A percentile compares a stretch with the other conserved stretches of the same genome.
These are phyloP conservation scores for Nomada fabriciana DNA, from an alignment of 2,888 invertebrate species.

Conservation along the genomic window DNA sequence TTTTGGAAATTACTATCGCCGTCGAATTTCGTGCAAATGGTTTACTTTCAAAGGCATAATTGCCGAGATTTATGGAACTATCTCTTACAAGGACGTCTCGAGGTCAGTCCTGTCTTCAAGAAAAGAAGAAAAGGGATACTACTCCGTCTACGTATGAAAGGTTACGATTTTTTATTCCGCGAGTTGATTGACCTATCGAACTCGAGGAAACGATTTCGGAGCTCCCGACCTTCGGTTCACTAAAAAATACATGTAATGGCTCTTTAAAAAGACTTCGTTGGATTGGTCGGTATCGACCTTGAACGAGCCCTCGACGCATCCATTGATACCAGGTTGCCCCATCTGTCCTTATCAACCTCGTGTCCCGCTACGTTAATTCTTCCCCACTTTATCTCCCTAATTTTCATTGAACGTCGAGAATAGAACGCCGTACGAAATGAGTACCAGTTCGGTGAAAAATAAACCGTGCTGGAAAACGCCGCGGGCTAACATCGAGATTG, in stretches of 20 bases:
- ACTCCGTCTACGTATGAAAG: too few species aligned
- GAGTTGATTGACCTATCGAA: background rate
- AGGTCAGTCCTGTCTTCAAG: background rate
- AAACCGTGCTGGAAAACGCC: too few species aligned
- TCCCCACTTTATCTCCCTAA: too few species aligned
- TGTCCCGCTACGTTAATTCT: background rate
- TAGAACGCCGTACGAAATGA: background rate
- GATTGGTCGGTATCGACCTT: conserved; percentile 3
- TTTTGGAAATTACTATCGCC: conserved; percentile 28
- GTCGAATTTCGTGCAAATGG: conserved; percentile 10
- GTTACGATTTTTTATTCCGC: background rate
- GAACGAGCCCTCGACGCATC: conserved; percentile 10
- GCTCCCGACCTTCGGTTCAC: background rate
- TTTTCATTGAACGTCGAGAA: background rate
- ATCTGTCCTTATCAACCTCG: conserved; percentile 7
- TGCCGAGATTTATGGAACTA: too few species aligned
- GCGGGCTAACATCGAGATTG: too few species aligned
- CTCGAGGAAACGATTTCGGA: background rate
- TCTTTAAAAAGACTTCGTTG: background rate
- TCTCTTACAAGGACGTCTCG: background rate
- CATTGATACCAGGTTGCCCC: conserved; percentile 1
- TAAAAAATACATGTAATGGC: background rate
- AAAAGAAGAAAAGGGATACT: too few species aligned
- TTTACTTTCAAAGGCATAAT: too few species aligned
- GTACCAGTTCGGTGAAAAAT: too few species aligned